A percentile compares a stretch with the other conserved stretches of the same genome.
Conservation (phyloP, 2,888 invertebrate genomes). For the Fragum whitleyi region DNA sequence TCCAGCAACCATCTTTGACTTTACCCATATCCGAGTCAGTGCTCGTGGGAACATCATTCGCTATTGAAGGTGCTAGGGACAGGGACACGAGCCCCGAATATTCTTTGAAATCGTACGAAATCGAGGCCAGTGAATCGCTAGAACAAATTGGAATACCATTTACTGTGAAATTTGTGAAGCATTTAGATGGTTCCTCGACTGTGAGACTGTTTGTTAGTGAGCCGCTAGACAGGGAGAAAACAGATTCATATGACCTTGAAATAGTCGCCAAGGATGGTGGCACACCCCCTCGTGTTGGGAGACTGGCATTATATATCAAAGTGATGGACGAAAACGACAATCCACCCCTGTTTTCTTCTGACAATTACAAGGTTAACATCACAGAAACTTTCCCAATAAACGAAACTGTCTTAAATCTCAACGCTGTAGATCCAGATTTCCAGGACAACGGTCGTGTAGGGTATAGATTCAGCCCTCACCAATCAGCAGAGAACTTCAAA, state of each 20-base stretch:
- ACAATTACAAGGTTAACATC: conserved; percentile 64
- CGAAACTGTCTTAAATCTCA: conserved; percentile 86
- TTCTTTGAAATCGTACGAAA: conserved; percentile 67
- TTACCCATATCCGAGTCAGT: conserved; percentile 67
- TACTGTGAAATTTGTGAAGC: conserved; percentile 64
- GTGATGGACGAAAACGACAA: conserved; percentile 75
- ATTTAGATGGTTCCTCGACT: conserved; percentile 71
- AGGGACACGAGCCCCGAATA: conserved; percentile 66
- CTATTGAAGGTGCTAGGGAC: conserved; percentile 70
- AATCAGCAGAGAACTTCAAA: conserved; percentile 69
- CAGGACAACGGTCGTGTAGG: conserved; percentile 89
- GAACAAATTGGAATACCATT: conserved; percentile 60
- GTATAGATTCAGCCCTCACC: conserved; percentile 83
- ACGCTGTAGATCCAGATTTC: conserved; percentile 93
- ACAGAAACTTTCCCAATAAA: conserved; percentile 60
- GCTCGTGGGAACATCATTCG: conserved; percentile 62
- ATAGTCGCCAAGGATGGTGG: conserved; percentile 75
- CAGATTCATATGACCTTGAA: conserved; percentile 67
- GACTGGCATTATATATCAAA: conserved; percentile 58
- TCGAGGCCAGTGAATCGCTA: conserved; percentile 46
- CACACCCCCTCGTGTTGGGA: conserved; percentile 61
- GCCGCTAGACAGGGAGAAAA: conserved; percentile 72
- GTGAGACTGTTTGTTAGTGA: conserved; percentile 67
- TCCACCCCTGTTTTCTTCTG: conserved; percentile 65
- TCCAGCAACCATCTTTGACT: conserved; percentile 57